Base-by-base conservation (phyloP, 2,888 invertebrate genomes). In the Drosophila yooni region DNA sequence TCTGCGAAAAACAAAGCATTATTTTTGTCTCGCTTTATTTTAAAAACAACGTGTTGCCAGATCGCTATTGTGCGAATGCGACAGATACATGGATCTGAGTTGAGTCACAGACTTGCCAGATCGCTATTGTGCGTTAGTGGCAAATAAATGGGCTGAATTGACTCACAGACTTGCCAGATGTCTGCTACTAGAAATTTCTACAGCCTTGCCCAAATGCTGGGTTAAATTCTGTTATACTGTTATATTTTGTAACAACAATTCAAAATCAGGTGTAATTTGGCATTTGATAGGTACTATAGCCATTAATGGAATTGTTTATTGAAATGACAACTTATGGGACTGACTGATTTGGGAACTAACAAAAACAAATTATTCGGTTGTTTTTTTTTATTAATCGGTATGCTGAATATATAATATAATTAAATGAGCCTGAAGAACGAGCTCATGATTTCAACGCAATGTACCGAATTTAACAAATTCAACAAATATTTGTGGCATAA, bases 131-230 rank as follows among this genome's bases (percentile, higher is more conserved):
- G 57, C 8, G 40, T 61, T 57, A 7, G 53, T 10, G 53, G 59
- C 11, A 58, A 21, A 40, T 46, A 59, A 29, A 10, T 13, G 27
- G 6, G 46, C 11, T 40, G 38, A 33, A 0, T 5, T 40, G 10
- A 2, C 10, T 18, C 6, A 25, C 25, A 65, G 40, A 0, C 13
- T 46, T 75, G 70, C 76, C 76, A 79, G 80, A 77, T 56, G 31
- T 57, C 11, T 27, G 52, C 0, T 7, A 54, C 51, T 63, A n/a
- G 80, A 77, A 77, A 31, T 60, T 74, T 76, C 59, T 63, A 46
- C n/a, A 1, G 6, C 25, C 21, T 21, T 21, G 21, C 21, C 21
- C 21, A 21, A 21, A 21, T 21, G 21, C 21, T 21, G 18, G 53
- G n/a, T 11, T 50, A 3, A 36, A 27, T 25, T 38, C 50, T 62